Evolutionary conservation across 2,888 invertebrate species (phyloP).

Genomic region (Blomia tropicalis): DNA sequence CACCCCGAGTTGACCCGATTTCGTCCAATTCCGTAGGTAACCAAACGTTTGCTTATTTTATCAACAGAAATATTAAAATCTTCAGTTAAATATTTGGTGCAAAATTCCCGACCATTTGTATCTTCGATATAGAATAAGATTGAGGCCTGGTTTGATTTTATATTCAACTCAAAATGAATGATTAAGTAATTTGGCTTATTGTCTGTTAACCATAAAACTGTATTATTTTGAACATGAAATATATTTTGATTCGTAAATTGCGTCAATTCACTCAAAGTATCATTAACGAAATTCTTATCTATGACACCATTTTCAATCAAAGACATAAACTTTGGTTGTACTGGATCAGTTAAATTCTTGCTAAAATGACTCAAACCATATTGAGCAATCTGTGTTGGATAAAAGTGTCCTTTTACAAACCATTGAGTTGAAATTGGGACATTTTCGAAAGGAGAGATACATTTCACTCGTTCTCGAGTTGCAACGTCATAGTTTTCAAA

Average conservation of each 20-base stretch:
- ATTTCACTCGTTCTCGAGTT: conserved; percentile 83
- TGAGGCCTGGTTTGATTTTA: neutral
- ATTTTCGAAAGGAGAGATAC: conserved; percentile 74
- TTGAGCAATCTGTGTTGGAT: conserved; percentile 96
- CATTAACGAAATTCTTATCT: neutral
- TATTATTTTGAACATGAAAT: neutral
- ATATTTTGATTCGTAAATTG: neutral
- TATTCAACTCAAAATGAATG: neutral
- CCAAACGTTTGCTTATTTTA: neutral
- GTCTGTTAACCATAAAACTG: neutral
- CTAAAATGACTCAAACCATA: conserved; percentile 93
- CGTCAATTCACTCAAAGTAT: neutral
- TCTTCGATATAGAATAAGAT: neutral
- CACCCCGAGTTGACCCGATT: conserved; percentile 39
- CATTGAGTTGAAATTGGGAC: conserved; percentile 93
- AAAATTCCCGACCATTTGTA: neutral
- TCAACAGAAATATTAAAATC: conserved; percentile 9
- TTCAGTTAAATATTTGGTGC: neutral
- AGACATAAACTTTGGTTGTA: conserved; percentile 34
- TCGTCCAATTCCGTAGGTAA: conserved; percentile 8
- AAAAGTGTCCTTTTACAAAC: conserved; percentile 86
- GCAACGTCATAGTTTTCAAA: conserved; percentile 98
- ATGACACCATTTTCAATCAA: neutral
- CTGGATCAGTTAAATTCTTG: conserved; percentile 72
- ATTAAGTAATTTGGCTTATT: conserved; percentile 1